phyloP scores from a whole-genome alignment of 2,797 vertebrate genomes.

The Diceros bicornis region DNA sequence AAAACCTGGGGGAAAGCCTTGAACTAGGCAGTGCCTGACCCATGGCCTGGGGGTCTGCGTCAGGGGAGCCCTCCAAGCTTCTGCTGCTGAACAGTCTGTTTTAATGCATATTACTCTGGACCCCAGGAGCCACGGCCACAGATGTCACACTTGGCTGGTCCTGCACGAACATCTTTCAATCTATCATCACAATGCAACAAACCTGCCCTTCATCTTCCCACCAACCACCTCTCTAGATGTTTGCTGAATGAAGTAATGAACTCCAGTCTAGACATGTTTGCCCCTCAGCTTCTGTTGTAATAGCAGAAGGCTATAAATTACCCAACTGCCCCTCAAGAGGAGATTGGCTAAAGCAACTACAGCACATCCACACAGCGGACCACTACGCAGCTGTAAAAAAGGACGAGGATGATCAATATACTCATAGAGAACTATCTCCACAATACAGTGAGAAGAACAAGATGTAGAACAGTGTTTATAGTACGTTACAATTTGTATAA shows the following conservation, averaged over 20 bases:
- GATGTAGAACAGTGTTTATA: background rate
- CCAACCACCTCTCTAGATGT: fast-evolving
- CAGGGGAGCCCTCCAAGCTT: no score
- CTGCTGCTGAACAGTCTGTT: background rate
- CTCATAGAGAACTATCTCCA: background rate
- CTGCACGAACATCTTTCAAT: background rate
- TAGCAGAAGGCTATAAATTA: no score
- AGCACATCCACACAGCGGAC: no score
- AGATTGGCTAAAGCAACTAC: no score
- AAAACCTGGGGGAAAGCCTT: background rate
- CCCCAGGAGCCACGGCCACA: background rate
- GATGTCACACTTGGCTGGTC: background rate
- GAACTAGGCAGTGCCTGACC: fast-evolving
- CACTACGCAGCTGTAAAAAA: background rate
- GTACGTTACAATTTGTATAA: no score
- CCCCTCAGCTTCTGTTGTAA: background rate
- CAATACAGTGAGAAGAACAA: background rate
- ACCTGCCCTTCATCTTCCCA: background rate
- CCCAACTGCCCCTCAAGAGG: no score
- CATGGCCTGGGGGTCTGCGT: background rate
- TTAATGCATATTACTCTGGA: no score
- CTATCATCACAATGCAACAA: background rate
- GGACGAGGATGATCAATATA: background rate
- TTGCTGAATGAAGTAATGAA: fast-evolving
- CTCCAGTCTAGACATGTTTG: no score